Conservation (phyloP, 2,797 vertebrate species). For the Micromesistius poutassou region DNA sequence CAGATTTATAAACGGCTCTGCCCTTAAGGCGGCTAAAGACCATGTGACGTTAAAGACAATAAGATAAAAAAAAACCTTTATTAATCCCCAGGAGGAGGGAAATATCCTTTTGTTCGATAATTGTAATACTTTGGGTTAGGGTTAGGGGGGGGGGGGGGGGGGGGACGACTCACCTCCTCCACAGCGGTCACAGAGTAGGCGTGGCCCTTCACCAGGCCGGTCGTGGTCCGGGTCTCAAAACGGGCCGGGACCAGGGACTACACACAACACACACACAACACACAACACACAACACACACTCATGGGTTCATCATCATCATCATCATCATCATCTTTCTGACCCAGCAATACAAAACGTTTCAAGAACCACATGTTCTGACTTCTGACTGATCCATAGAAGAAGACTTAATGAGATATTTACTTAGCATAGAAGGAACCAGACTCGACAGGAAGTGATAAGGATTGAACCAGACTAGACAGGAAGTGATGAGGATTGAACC, state of each 20-base stretch:
- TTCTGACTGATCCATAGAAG: neutral
- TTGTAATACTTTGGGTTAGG: too few species aligned
- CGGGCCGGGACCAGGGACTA: conserved; percentile 88
- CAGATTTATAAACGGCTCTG: neutral
- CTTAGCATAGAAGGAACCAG: neutral
- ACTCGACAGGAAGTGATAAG: neutral
- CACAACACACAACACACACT: conserved; percentile 27
- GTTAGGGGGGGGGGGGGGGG: too few species aligned
- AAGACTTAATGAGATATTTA: neutral
- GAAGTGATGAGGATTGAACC: too few species aligned
- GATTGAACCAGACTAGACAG: neutral
- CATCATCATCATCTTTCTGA: neutral
- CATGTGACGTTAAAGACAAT: neutral
- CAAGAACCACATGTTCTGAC: neutral
- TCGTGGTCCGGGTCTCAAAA: conserved; percentile 88
- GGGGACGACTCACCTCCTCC: conserved; percentile 80
- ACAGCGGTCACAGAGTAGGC: conserved; percentile 95
- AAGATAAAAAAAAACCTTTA: too few species aligned
- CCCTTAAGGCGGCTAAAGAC: neutral
- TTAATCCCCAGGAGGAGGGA: too few species aligned
- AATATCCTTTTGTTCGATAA: too few species aligned
- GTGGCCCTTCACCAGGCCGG: conserved; percentile 91
- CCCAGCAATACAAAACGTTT: neutral
- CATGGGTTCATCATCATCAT: neutral
- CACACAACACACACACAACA: conserved; percentile 14